Base-by-base conservation (phyloP, 2,113 vertebrate genomes). In the Tinamus guttatus region DNA sequence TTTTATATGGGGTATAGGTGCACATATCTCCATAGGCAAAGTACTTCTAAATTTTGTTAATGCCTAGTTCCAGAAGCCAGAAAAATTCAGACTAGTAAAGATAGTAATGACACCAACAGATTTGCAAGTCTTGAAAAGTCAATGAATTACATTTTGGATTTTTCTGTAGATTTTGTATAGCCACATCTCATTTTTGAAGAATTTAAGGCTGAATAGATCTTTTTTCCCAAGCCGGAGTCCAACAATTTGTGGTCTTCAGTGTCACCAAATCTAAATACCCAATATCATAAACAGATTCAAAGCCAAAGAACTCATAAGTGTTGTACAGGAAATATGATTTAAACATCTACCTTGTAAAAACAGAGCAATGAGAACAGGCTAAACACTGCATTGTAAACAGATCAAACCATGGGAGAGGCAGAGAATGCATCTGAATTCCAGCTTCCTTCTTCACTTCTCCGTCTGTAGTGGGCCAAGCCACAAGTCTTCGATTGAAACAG, bases 401-500 rank as follows among this genome's bases (percentile, higher is more conserved):
- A 93, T 9, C 13, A 54, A 87, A 41, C 8, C 38, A 60, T 0
- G 2, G 56, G 41, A 80, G 52, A 74, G 16, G 8, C 56, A 93
- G 63, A 76, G 38, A 74, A 62, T 30, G 85, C 36, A 49, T 63
- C 62, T 20, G 30, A 91, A 94, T 81, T 85, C n/a, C 30, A 68
- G 9, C 81, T 92, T 82, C 14, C 24, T 90, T 84, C 75, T 45
- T 89, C 20, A 17, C 16, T 77, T 85, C 43, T 90, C 8, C 34
- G 30, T 84, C 71, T 91, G 14, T 81, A 77, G 81, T 58, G 16
- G 74, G 20, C 54, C 56, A 81, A 79, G 28, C 22, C 71, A 87
- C 94, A 95, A 84, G 24, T 41, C 45, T 87, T 86, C 74, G 54
- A 69, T 71, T 19, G 45, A 91, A 93, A 93, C 58, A 94, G 49